phyloP scores from a whole-genome alignment of 2,888 invertebrate genomes.

The Augiades crinisus region DNA sequence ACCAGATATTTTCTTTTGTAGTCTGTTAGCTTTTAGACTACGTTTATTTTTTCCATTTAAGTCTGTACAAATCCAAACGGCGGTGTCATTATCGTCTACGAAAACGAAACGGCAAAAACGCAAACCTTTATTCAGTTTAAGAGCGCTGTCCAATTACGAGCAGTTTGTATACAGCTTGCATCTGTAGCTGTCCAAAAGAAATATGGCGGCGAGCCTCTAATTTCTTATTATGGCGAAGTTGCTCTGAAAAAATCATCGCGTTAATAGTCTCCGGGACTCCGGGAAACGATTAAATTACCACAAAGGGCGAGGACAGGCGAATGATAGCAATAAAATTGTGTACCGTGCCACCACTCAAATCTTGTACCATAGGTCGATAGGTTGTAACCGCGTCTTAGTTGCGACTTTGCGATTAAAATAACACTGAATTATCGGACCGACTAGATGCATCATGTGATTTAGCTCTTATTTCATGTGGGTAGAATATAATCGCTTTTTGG shows the following conservation, averaged over 20 bases:
- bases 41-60: too few relatives aligned
- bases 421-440: too few relatives aligned
- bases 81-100: too few relatives aligned
- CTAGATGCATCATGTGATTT: too few relatives aligned
- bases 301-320: conserved; percentile 49
- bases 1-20: too few relatives aligned
- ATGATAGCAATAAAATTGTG: conserved; percentile 53
- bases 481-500: not conserved
- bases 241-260: conserved; percentile 8
- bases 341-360: conserved; percentile 12
- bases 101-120: not conserved
- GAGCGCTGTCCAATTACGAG: conserved; percentile 11
- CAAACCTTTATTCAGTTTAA: not conserved
- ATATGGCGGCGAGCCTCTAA: conserved; percentile 17
- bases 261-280: conserved; percentile 14
- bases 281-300: conserved; percentile 67
- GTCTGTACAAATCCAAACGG: too few relatives aligned
- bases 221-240: conserved; percentile 15
- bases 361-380: not conserved
- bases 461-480: too few relatives aligned
- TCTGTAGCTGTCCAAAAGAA: conserved; percentile 7
- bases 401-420: not conserved
- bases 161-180: conserved; percentile 22
- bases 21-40: too few relatives aligned
- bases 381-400: not conserved